A percentile compares a stretch with the other conserved stretches of the same genome.
These are phyloP conservation scores for Florisuga fusca DNA, from an alignment of 2,797 vertebrate genomes.

Conservation along the genomic window DNA sequence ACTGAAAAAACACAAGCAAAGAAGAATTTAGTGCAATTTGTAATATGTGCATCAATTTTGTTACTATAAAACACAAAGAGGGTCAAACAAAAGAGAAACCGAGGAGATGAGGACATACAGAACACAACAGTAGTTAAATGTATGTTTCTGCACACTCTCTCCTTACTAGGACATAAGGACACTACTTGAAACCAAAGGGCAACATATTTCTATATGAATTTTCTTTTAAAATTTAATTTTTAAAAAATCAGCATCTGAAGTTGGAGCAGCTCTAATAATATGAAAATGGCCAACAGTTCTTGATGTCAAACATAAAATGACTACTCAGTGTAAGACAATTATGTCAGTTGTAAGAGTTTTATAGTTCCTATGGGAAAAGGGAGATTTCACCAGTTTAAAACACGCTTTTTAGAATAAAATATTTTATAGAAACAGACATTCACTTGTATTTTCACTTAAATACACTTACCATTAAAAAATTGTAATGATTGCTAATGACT, in stretches of 20 bases:
- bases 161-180: neutral
- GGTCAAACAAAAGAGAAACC: neutral
- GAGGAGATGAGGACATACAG: neutral
- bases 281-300: neutral
- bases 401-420: neutral
- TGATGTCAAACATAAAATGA: neutral
- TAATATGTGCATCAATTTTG: neutral
- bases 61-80: neutral
- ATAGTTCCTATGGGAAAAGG: neutral
- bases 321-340: neutral
- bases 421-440: neutral
- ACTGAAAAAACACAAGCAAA: neutral
- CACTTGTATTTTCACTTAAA: neutral
- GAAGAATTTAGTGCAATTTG: neutral
- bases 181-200: neutral
- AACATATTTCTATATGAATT: neutral
- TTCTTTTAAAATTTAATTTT: neutral
- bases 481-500: neutral
- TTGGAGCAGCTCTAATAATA: conserved; percentile 8
- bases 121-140: neutral
- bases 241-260: neutral
- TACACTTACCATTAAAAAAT: neutral
- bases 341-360: neutral
- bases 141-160: neutral
- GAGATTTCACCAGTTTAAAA: neutral